Evolutionary conservation across 2,113 vertebrate species (phyloP).

Genomic region (Saccopteryx bilineata): DNA sequence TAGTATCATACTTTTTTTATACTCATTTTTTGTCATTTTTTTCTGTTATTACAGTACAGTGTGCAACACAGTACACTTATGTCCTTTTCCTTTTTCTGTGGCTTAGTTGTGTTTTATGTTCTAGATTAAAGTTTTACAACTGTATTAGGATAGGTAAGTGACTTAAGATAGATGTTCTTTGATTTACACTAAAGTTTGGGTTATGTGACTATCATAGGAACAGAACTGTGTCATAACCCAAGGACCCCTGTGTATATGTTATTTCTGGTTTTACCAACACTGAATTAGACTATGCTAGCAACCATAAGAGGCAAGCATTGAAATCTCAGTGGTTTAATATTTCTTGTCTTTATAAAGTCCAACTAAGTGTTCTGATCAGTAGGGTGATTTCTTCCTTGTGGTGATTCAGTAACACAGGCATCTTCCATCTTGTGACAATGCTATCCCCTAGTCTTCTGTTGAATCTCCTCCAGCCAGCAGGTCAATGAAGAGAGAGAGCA

Average conservation of each 20-base stretch:
- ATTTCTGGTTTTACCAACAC: not conserved
- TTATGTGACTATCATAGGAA: too few relatives aligned
- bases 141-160: too few relatives aligned
- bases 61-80: too few relatives aligned
- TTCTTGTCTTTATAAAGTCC: not conserved
- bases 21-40: too few relatives aligned
- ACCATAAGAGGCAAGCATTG: not conserved
- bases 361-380: not conserved
- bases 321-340: not conserved
- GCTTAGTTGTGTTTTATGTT: too few relatives aligned
- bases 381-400: not conserved
- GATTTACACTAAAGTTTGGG: too few relatives aligned
- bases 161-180: too few relatives aligned
- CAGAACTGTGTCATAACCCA: too few relatives aligned
- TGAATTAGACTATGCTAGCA: not conserved
- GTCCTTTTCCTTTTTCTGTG: too few relatives aligned
- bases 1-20: too few relatives aligned
- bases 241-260: not conserved
- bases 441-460: not conserved
- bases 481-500: not conserved
- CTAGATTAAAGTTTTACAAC: too few relatives aligned
- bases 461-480: not conserved
- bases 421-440: not conserved
- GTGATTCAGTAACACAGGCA: not conserved
- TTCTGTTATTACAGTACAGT: too few relatives aligned